Evolutionary conservation across 2,113 vertebrate species (phyloP).

Genomic region (Antigone vipio): DNA sequence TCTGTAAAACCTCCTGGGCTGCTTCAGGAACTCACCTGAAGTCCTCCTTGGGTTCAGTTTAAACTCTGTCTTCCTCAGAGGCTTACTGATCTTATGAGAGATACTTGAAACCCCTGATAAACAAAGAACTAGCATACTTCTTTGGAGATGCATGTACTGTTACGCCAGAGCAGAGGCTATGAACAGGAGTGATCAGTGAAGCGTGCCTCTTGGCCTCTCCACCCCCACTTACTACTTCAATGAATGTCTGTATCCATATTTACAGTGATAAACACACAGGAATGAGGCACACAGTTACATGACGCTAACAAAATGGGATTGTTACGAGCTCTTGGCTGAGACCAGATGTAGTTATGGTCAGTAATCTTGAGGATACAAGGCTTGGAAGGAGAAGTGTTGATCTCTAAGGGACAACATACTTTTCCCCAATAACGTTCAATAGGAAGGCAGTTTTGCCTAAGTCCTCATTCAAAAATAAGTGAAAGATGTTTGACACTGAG

Average conservation of each 20-base stretch:
- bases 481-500: neutral
- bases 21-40: neutral
- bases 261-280: neutral
- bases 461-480: neutral
- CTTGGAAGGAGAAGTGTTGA: neutral
- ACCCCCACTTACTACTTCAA: neutral
- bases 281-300: neutral
- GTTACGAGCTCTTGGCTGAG: neutral
- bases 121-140: neutral
- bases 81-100: neutral
- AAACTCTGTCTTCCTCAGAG: neutral
- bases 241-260: neutral
- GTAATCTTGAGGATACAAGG: neutral
- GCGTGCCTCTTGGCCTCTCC: neutral
- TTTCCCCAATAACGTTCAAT: neutral
- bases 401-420: neutral
- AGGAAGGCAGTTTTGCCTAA: neutral
- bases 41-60: neutral
- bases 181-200: neutral
- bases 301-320: too few species aligned
- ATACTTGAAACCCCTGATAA: neutral
- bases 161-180: neutral
- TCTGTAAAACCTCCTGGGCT: neutral
- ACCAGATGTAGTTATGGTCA: fast-evolving
- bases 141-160: neutral